Evolutionary conservation across 35 echinoderm and acorn worm genomes (phyloP), one percentile per base, ranked within the genome.

Genomic region (Acanthaster planci): DNA sequence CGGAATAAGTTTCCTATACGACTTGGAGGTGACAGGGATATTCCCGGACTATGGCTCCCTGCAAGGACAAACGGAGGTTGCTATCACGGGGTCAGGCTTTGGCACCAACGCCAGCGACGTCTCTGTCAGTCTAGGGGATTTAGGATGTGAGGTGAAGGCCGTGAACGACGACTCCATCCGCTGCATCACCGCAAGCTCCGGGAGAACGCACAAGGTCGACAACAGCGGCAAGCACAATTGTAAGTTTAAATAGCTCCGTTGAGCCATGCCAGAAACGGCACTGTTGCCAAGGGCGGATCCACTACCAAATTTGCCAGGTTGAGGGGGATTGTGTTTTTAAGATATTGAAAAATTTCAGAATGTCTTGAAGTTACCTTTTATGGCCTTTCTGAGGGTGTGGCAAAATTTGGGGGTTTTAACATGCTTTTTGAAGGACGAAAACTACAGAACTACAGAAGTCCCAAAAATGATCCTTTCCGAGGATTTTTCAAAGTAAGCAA

Each of bases 201-300:
- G 34, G 6, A 79, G 50, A 1, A 55, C 60, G 31, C 82, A 90
- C 52, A 64, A 1, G 15, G 84, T 94, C 2, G 67, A 64, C 50
- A 89, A 94, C 60, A 59, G 34, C 36, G 92, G 92, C 2, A 77
- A 82, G 32, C 87, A 94, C 76, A 59, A 89, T 78, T 58, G 92
- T 90, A 60, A 86, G 87, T 84, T 39, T 15, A 29, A 6, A 47
- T 47, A 47, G 4, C 4, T 47, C 4, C 42, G 12, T 47, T 12
- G 42, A 47, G 42, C 42, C 12, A 47, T 12, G 12, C 4, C 42
- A 47, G 4, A 47, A 47, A n/a, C n/a, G n/a, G n/a, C n/a, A n/a
- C n/a, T n/a, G n/a, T n/a, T n/a, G n/a, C n/a, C n/a, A n/a, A n/a
- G n/a, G n/a, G n/a, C n/a, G n/a, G n/a, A n/a, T n/a, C n/a, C n/a